These are phyloP conservation scores for Coregonus ussuriensis DNA, from an alignment of 2,797 vertebrate genomes.

Conservation along the genomic window DNA sequence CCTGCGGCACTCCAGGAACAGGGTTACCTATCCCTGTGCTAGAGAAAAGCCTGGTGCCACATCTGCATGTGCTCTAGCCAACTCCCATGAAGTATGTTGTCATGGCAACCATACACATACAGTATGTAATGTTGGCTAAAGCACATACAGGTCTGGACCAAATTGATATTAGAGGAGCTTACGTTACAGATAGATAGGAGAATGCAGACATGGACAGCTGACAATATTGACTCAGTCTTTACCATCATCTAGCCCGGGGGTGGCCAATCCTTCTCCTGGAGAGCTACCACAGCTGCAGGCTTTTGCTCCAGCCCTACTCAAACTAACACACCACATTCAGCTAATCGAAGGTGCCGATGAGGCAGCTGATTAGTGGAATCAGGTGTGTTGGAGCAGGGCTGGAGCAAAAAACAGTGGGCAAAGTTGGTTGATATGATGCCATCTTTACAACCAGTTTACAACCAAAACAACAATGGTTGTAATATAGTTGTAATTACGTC, in stretches of 20 bases:
- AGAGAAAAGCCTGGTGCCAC: background rate
- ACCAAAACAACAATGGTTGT: background rate
- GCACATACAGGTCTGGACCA: slow-evolving; percentile 35
- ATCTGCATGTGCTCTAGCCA: background rate
- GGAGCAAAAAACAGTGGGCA: background rate
- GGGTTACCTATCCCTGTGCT: no score
- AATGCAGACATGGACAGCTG: slow-evolving; percentile 80
- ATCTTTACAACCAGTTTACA: background rate
- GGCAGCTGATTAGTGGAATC: background rate
- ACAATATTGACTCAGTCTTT: slow-evolving; percentile 79
- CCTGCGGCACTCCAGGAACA: no score
- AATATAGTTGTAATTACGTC: background rate
- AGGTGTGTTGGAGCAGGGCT: background rate
- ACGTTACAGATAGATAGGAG: slow-evolving; percentile 54
- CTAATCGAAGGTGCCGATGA: background rate
- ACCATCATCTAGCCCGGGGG: slow-evolving; percentile 64
- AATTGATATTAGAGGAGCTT: slow-evolving; percentile 52
- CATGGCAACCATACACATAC: background rate
- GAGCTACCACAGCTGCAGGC: background rate
- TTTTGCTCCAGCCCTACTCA: background rate
- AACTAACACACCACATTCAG: background rate
- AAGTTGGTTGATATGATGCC: background rate
- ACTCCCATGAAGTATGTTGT: background rate
- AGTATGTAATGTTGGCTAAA: background rate
- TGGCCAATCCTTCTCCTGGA: background rate